Conservation (phyloP, 2,113 vertebrate genomes). For the Malurus melanocephalus region DNA sequence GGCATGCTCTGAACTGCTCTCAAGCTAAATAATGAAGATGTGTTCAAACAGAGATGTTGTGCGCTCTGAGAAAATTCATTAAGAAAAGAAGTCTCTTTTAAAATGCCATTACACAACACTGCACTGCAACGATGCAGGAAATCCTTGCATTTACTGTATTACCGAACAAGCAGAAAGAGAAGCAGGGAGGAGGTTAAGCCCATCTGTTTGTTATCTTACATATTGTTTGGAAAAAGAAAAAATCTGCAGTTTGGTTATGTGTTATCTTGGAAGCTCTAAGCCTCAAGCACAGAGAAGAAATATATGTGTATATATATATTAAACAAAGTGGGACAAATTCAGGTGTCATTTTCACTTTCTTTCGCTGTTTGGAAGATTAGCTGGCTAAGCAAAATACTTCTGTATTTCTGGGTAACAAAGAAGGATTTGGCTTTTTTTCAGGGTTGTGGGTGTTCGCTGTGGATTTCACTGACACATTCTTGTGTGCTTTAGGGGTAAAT, state of each 20-base stretch:
- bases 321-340: neutral
- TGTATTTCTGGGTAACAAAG: neutral
- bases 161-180: neutral
- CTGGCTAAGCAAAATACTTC: slow-evolving; percentile 26
- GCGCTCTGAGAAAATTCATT: neutral
- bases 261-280: neutral
- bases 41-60: neutral
- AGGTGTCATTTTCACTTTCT: slow-evolving; percentile 29
- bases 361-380: neutral
- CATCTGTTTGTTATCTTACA: neutral
- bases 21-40: neutral
- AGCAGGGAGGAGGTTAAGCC: neutral
- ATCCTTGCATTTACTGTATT: neutral
- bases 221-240: neutral
- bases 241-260: neutral
- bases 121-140: neutral
- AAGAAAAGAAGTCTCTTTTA: neutral
- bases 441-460: neutral
- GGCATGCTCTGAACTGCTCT: neutral
- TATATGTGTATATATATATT: no score
- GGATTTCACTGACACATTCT: slow-evolving; percentile 4
- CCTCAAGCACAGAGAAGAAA: neutral
- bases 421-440: neutral
- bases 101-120: neutral
- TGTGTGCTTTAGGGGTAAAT: neutral